phyloP scores from a whole-genome alignment of 2,797 vertebrate species.

The Catharus ustulatus region DNA sequence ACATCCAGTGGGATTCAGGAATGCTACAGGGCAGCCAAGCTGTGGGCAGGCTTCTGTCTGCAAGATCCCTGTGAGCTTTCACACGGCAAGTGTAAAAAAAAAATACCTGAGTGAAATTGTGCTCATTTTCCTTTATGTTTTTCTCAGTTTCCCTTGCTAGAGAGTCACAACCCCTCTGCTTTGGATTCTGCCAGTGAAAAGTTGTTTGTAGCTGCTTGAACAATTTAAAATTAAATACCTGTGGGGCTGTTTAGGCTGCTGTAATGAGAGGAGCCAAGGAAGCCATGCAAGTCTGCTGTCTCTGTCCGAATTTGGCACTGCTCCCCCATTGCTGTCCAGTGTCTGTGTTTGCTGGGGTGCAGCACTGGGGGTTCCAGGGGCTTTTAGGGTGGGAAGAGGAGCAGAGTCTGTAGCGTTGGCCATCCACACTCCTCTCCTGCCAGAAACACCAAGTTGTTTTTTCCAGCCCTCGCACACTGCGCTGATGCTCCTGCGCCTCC shows the following conservation, averaged over 20 bases:
- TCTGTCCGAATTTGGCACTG: fast-evolving
- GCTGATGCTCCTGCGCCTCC: neutral
- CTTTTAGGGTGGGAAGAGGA: neutral
- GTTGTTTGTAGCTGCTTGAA: neutral
- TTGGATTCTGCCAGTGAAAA: neutral
- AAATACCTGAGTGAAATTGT: neutral
- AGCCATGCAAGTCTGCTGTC: neutral
- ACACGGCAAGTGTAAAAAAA: neutral
- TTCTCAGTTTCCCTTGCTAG: neutral
- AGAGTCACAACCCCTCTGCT: neutral
- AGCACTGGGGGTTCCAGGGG: neutral
- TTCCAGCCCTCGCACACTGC: fast-evolving
- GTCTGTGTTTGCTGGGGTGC: neutral
- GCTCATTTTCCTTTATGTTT: neutral
- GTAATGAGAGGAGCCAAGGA: neutral
- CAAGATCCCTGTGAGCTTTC: neutral
- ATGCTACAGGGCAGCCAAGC: neutral
- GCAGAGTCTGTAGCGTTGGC: neutral
- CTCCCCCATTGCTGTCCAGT: fast-evolving
- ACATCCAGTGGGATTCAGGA: neutral
- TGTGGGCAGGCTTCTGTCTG: neutral
- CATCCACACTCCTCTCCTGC: fast-evolving
- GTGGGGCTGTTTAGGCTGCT: fast-evolving
- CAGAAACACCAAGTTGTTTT: neutral
- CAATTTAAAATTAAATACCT: neutral